Evolutionary conservation across 2,113 vertebrate genomes (phyloP), one percentile per base, ranked within the genome.

Genomic region (Mionectes macconnelli): DNA sequence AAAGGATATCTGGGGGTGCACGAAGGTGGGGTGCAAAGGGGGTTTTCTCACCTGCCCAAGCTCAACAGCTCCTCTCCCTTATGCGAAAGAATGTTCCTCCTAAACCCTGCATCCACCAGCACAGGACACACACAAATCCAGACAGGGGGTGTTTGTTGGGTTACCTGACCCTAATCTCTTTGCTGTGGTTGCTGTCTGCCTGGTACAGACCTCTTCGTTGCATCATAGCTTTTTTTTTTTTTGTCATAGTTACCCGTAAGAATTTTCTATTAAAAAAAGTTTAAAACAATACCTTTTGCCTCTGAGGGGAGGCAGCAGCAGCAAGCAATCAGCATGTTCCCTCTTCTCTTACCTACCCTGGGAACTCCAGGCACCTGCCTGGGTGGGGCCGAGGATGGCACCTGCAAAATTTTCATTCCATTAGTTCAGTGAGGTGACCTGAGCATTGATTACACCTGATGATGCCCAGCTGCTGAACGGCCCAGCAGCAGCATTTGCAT

Each of bases 401-500:
- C 73, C 40, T 55, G 31, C 81, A 62, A 35, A 66, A 62, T 27
- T 84, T 68, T 68, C 35, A 57, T 82, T 92, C 52, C 74, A 23
- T 94, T 66, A 84, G 79, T 60, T 96, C 75, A 57, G 90, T 62
- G 87, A 84, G 47, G 45, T 70, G 78, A 76, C 35, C 47, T 42
- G 27, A 92, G 25, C 87, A 70, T 85, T 89, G 84, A 88, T 93
- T 84, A 94, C 87, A 77, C 67, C 27, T 94, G 86, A 96, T 92
- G 66, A n/a, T 66, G 37, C 53, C 92, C 91, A 73, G 35, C 83
- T 67, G 25, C 25, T 50, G 49, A 50, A 50, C 3, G 4, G 69
- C 63, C 74, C 94, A 23, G 62, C 19, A 20, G 66, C 81, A 95
- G 81, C 81, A 63, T 21, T 14, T 52, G 89, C 55, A 35, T 55